These are phyloP conservation scores for Heliconius hewitsoni DNA, from an alignment of 1,140 invertebrate species.

Conservation along the genomic window DNA sequence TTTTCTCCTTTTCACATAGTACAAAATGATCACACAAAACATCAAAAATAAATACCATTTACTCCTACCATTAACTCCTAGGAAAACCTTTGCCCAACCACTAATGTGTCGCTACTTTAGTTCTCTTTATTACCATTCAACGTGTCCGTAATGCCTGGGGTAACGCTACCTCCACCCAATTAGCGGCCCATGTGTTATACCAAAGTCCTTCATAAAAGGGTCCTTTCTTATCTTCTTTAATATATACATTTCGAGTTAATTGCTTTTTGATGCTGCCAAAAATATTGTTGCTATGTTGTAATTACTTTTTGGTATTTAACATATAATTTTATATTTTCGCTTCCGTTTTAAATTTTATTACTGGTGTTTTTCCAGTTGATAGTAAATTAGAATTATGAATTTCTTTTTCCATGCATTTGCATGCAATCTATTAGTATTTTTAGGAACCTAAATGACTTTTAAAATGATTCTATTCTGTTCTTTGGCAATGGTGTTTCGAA, in stretches of 20 bases:
- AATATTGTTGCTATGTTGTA: background rate
- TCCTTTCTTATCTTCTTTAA: conserved; percentile 6
- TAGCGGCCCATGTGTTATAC: conserved; percentile 12
- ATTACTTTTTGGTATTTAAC: background rate
- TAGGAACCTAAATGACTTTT: too few relatives aligned
- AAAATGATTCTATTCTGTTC: too few relatives aligned
- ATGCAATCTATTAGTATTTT: too few relatives aligned
- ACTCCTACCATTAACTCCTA: background rate
- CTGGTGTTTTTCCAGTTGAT: too few relatives aligned
- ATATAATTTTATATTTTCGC: background rate
- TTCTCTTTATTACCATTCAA: conserved; percentile 12
- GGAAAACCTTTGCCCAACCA: background rate
- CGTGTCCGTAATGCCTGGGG: conserved; percentile 7
- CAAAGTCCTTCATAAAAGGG: conserved; percentile 8
- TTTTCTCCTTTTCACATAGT: background rate
- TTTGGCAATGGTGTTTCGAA: too few relatives aligned
- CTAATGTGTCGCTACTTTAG: conserved; percentile 1
- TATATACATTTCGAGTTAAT: background rate
- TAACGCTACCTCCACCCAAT: conserved; percentile 14
- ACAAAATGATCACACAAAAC: background rate
- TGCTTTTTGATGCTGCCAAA: background rate
- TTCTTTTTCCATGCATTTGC: too few relatives aligned
- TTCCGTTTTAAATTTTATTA: too few relatives aligned
- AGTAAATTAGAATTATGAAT: too few relatives aligned
- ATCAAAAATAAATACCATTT: background rate